Evolutionary conservation across 2,797 vertebrate species (phyloP), one percentile per base, ranked within the genome.

Genomic region (Brotula barbata): DNA sequence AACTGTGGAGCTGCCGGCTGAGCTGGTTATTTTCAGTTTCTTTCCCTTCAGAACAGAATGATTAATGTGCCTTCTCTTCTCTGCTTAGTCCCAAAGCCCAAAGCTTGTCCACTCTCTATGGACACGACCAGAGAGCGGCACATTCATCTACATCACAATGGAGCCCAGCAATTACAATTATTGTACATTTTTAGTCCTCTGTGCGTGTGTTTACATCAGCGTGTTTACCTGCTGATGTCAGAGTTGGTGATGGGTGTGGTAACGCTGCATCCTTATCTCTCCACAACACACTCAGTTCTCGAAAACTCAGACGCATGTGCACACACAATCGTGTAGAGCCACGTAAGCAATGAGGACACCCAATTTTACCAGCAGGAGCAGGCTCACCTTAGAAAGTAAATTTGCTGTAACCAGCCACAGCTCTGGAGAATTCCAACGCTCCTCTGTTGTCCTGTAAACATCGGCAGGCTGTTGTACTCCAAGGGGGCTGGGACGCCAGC

Each of bases 231-330:
- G 75, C 78, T 79, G 81, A 33, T 57, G 49, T 65, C 64, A 19
- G 45, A 71, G 31, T 58, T 19, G 15, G 55, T 43, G 36, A 33
- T 61, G 83, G 88, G 87, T 77, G 87, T 55, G 81, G 85, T 68
- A 67, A 48, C 45, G 17, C n/a, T 58, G 41, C 64, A 45, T 64
- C 64, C 64, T 89, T 91, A 91, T 91, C 89, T 83, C 55, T 17
- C 22, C 20, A 11, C 46, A 64, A 34, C 88, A 89, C 62, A 63
- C 58, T 50, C 56, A 28, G 55, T 65, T 54, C 47, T 55, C 81
- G 86, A 82, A 71, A 73, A 56, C 80, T 64, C 40, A 72, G 25
- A 58, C 43, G 55, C 48, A 68, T 19, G 72, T 34, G 45, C 45
- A 59, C 16, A 51, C 40, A 43, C 42, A 23, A 6, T 16, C 39